Evolutionary conservation across 2,113 vertebrate genomes (phyloP), one percentile per base, ranked within the genome.

Genomic region (Puntigrus tetrazona): DNA sequence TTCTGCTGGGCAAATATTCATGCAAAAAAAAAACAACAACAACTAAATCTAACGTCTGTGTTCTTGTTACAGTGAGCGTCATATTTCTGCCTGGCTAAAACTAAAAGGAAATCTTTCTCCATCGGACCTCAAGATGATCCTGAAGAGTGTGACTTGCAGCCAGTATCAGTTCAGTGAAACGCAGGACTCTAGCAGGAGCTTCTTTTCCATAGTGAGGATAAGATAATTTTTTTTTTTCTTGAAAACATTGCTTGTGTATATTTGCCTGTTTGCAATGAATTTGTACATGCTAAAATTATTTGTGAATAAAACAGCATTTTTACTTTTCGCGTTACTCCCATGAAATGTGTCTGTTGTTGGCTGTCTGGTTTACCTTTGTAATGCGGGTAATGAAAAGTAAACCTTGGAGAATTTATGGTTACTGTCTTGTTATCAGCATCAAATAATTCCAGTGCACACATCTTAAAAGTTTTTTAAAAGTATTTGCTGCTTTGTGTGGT

Each of bases 31-130:
- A 3, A 8, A 7, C 5, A 18, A 25, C 34, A 77, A 41, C 25
- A 31, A 3, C n/a, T 74, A 36, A n/a, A n/a, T 18, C 20, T 76
- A 14, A 43, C 18, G 20, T 67, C 18, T 78, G 34, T 69, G 27
- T 31, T 70, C 27, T 16, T 73, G 7, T 85, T 50, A n/a, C 94
- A 99, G 98, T 90, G 94, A 95, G 81, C 93, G 84, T 47, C 97
- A 98, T 4, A 86, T 98, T 43, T 92, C 90, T 0, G 94, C 95
- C 0, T 94, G 98, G 89, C 92, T 99, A 80, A 88, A 95, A 89
- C 95, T 98, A 86, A 99, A 97, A 90, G 89, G 90, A 0, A 96
- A 94, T 81, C 85, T 98, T 72, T 86, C 92, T 0, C 92, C 10
- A 5, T 74, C 88, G 0, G 93, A 97, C 1, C 85, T 86, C 76